A percentile compares a stretch with the other conserved stretches of the same genome.
These are phyloP conservation scores for Trissonchulus latispiculum DNA, from an alignment of 2,888 invertebrate genomes.

Conservation along the genomic window DNA sequence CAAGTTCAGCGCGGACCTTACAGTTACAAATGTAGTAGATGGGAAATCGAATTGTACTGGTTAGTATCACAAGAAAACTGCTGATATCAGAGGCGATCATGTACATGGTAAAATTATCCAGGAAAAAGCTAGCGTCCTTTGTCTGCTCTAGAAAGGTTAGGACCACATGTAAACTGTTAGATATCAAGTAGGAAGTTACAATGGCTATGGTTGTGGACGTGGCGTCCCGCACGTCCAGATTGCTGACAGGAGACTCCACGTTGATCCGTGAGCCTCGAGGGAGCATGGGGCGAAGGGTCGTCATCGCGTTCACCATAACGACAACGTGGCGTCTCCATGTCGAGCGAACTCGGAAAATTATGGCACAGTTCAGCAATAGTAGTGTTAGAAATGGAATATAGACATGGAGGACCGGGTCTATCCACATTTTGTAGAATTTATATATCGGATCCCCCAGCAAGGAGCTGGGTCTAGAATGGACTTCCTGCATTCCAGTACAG, in stretches of 20 bases:
- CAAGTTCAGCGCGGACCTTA: slow-evolving; percentile 2
- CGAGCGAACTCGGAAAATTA: slow-evolving; percentile 22
- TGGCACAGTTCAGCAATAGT: slow-evolving; percentile 29
- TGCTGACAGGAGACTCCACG: neutral
- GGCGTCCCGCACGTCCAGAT: slow-evolving; percentile 21
- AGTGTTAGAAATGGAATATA: slow-evolving; percentile 32
- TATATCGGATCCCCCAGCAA: neutral
- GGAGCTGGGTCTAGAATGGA: neutral
- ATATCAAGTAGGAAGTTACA: slow-evolving; percentile 30
- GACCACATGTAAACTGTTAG: slow-evolving; percentile 31
- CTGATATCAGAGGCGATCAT: slow-evolving; percentile 18
- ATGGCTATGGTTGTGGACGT: slow-evolving; percentile 31
- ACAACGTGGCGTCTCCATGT: neutral
- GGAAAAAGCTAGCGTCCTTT: slow-evolving; percentile 9
- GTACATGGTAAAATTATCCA: slow-evolving; percentile 2
- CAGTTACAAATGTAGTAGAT: slow-evolving; percentile 22
- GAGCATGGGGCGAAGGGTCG: neutral
- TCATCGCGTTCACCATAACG: neutral
- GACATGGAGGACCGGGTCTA: slow-evolving; percentile 30
- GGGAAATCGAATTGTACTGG: slow-evolving; percentile 20
- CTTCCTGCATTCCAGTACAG: slow-evolving; percentile 5
- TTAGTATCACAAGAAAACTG: slow-evolving; percentile 18
- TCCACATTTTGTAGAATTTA: slow-evolving; percentile 11
- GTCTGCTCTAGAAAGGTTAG: slow-evolving; percentile 32
- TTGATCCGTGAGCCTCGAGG: neutral